Conservation (phyloP, 2,888 invertebrate genomes). For the Pyrrhosoma nymphula region DNA sequence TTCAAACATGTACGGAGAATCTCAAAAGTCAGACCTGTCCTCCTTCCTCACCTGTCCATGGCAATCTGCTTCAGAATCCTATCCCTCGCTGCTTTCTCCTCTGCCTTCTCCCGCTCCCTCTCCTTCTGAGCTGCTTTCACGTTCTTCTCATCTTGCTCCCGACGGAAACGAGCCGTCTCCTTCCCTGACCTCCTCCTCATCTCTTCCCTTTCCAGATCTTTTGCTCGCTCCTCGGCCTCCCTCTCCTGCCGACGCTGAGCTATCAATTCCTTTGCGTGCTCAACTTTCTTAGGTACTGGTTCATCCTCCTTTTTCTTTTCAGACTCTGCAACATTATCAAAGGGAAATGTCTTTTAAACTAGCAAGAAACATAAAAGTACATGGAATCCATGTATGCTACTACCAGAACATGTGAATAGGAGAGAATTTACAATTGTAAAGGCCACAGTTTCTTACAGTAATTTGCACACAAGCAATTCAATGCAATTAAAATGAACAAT, state of each 20-base stretch:
- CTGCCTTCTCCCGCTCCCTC: constrained; percentile 85
- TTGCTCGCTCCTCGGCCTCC: constrained; percentile 82
- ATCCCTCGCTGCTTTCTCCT: constrained; percentile 87
- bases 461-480: no score
- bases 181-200: constrained; percentile 48
- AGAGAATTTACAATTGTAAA: no score
- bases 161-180: constrained; percentile 52
- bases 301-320: background rate
- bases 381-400: no score
- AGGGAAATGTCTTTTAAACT: background rate
- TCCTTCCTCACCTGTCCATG: constrained; percentile 86
- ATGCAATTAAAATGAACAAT: no score
- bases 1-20: no score
- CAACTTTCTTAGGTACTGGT: background rate
- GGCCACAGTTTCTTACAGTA: no score
- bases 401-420: no score
- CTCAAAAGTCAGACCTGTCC: no score
- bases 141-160: constrained; percentile 55
- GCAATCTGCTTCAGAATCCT: constrained; percentile 91
- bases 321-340: background rate
- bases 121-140: constrained; percentile 74
- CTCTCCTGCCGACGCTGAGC: constrained; percentile 84
- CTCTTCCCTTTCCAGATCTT: constrained; percentile 49
- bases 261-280: constrained; percentile 81
- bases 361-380: background rate